Percentiles rank a stretch among this genome's conserved stretches.
These are phyloP conservation scores for Apamea epomidion DNA, from an alignment of 2,888 invertebrate genomes.

Conservation along the genomic window DNA sequence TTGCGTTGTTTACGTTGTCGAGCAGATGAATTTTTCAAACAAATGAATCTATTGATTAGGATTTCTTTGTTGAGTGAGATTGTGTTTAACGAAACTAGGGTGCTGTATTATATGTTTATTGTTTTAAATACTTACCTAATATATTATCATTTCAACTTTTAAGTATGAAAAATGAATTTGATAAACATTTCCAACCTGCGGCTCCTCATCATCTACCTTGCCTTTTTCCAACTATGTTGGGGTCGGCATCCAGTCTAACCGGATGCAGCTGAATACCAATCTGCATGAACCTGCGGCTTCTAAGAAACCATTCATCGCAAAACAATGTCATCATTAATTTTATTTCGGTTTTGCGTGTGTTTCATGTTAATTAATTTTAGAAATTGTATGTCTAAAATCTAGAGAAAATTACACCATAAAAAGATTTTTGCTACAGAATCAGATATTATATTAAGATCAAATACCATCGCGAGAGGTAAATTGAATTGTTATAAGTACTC, in stretches of 20 bases:
- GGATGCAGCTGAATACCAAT: too few relatives aligned
- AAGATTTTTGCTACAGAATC: neutral
- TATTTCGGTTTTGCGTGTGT: neutral
- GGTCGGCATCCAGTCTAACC: too few relatives aligned
- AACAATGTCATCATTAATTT: neutral
- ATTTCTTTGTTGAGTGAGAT: neutral
- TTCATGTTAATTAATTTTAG: neutral
- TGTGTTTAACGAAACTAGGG: neutral
- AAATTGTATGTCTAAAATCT: too few relatives aligned
- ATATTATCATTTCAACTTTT: neutral
- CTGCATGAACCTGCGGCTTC: neutral
- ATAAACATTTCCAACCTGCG: neutral
- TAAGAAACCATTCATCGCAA: neutral
- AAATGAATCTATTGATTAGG: neutral
- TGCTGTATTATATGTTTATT: neutral
- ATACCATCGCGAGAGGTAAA: constrained; percentile 7
- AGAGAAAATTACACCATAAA: neutral
- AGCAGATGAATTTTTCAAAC: neutral
- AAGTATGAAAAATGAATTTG: neutral
- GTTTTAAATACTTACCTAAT: neutral
- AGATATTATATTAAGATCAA: constrained; percentile 21
- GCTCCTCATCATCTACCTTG: too few relatives aligned
- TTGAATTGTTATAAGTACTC: constrained; percentile 39
- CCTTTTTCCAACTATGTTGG: too few relatives aligned
- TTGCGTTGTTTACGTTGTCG: neutral